Percentiles rank a stretch among this genome's conserved stretches.
Conservation (phyloP, 1,140 invertebrate species). For the Nephotettix cincticeps region DNA sequence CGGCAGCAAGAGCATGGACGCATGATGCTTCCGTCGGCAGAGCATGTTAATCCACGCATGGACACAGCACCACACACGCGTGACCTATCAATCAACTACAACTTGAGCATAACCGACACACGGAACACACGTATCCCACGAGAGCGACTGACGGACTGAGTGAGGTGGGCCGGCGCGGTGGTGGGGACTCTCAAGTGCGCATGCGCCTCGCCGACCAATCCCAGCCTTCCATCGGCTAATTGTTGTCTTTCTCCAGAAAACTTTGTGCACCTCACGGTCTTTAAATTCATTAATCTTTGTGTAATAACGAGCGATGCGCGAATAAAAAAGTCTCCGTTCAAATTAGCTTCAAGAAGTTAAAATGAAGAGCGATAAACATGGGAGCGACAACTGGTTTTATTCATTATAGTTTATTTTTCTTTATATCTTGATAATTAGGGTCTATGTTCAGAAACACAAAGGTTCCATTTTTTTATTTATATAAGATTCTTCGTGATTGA, state of each 20-base stretch:
- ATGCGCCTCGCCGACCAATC: not conserved
- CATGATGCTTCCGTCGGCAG: constrained; percentile 20
- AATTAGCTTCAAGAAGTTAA: not conserved
- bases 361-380: not conserved
- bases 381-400: too few species aligned
- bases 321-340: not conserved
- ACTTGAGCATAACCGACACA: not conserved
- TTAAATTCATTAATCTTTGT: constrained; percentile 14
- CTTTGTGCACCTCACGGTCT: constrained; percentile 14
- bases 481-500: too few species aligned
- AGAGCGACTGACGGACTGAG: constrained; percentile 5
- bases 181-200: constrained; percentile 1
- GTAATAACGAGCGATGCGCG: constrained; percentile 17
- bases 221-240: not conserved
- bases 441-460: too few species aligned
- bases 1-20: constrained; percentile 10
- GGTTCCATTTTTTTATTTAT: too few species aligned
- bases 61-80: constrained; percentile 15
- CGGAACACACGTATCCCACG: not conserved
- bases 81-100: constrained; percentile 9
- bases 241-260: constrained; percentile 26
- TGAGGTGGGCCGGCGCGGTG: not conserved
- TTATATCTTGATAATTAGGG: too few species aligned
- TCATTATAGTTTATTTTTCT: too few species aligned
- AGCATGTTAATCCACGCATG: constrained; percentile 25